Base-by-base conservation (phyloP, 2,113 vertebrate species). In the Eublepharis macularius region DNA sequence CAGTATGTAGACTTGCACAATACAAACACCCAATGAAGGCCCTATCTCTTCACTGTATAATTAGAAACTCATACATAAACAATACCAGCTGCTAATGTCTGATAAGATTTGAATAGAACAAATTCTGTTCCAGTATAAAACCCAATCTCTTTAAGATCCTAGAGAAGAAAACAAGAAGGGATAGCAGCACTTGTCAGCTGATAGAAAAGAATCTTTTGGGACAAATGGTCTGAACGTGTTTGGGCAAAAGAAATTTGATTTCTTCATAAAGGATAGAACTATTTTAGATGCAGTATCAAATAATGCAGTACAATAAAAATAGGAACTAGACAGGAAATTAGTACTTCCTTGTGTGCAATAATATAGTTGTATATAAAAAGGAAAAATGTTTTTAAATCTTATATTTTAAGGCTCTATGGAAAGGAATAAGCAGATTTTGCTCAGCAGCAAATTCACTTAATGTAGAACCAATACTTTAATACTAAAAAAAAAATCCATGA, bases 61-160 rank as follows among this genome's bases (percentile, higher is more conserved):
- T 81, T 83, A 84, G 78, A 92, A 32, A 4, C 36, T 45, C 32
- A 34, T 83, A 84, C 82, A 81, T 75, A 77, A 88, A 81, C 73
- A 91, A 12, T 11, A 24, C n/a, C 17, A 14, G 6, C 65, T 82
- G 51, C 21, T 77, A 90, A 21, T 32, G 70, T 9, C 72, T 93
- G 49, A 80, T 88, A 77, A 85, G 68, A 80, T 73, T 70, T 69
- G 84, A 19, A 24, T 29, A 79, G 34, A 39, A 24, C 29, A 87
- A 32, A 87, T 65, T 16, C 16, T 45, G 41, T n/a, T 36, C 19
- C 43, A 14, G 21, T 76, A 51, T 10, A 49, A 83, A 90, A 29
- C 29, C 26, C 82, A 78, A 78, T 74, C 54, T n/a, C n/a, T 43
- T 43, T 17, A 21, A 83, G 63, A 36, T 34, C 1, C 0, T 17